Conservation (phyloP, 2,797 vertebrate genomes). For the Danio choprae region DNA sequence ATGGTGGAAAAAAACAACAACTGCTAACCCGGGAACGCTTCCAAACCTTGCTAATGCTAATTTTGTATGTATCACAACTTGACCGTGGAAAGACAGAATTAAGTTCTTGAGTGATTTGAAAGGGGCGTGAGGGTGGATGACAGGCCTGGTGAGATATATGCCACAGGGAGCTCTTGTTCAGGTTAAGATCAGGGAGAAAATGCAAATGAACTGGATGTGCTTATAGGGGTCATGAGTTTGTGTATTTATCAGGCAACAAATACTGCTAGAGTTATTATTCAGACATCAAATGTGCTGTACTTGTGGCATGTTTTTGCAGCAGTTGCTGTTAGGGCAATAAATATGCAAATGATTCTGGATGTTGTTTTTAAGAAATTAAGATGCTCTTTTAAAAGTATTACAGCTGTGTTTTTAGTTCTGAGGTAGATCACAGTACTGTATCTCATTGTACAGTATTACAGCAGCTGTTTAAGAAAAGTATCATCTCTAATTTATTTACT, state of each 20-base stretch:
- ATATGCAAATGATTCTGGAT: not conserved
- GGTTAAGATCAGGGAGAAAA: slow-evolving; percentile 75
- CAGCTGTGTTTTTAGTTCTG: not conserved
- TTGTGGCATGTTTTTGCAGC: not conserved
- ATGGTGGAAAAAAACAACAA: slow-evolving; percentile 51
- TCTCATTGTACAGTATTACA: not conserved
- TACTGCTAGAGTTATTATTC: not conserved
- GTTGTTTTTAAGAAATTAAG: not conserved
- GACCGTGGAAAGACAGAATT: slow-evolving; percentile 71
- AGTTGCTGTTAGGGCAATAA: not conserved
- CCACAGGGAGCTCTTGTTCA: slow-evolving; percentile 76
- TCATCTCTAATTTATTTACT: not conserved
- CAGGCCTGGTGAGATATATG: slow-evolving; percentile 79
- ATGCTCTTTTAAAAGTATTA: not conserved
- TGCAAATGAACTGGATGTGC: slow-evolving; percentile 73
- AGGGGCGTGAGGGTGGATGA: slow-evolving; percentile 79
- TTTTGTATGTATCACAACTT: slow-evolving; percentile 73
- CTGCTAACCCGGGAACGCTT: slow-evolving; percentile 67
- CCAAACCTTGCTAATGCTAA: slow-evolving; percentile 76
- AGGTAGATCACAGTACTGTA: not conserved
- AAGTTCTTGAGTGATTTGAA: slow-evolving; percentile 74
- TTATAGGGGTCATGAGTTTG: slow-evolving; percentile 74
- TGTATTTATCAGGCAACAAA: slow-evolving; percentile 74
- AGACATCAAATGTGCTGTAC: not conserved
- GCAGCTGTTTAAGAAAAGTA: not conserved